Conservation (phyloP, 2,888 invertebrate species). For the Apoderus coryli region DNA sequence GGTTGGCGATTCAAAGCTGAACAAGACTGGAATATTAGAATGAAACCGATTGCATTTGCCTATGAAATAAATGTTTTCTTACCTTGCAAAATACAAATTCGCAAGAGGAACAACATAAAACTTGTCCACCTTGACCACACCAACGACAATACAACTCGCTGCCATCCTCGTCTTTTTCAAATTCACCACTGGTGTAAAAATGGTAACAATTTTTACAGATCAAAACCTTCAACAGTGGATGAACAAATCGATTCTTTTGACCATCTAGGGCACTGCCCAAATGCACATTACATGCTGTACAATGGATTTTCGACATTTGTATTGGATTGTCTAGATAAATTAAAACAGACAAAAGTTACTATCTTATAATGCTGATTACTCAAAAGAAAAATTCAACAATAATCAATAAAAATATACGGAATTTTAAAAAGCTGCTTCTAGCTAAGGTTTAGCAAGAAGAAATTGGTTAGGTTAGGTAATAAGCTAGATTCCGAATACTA, state of each 20-base stretch:
- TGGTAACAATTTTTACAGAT: slow-evolving; percentile 58
- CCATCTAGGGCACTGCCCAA: slow-evolving; percentile 54
- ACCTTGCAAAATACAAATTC: slow-evolving; percentile 59
- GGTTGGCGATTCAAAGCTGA: too few species aligned
- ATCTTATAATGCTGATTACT: slow-evolving; percentile 2
- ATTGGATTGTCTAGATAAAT: slow-evolving; percentile 29
- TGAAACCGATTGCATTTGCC: neutral
- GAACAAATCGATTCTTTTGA: slow-evolving; percentile 49
- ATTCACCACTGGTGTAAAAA: slow-evolving; percentile 68
- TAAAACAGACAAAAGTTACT: too few species aligned
- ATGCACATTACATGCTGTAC: slow-evolving; percentile 60
- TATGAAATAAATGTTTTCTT: slow-evolving; percentile 17
- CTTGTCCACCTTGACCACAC: slow-evolving; percentile 60
- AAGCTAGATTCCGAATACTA: too few species aligned
- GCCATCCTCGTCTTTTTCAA: slow-evolving; percentile 71
- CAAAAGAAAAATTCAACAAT: slow-evolving; percentile 4
- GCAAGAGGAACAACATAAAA: slow-evolving; percentile 65
- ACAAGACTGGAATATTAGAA: neutral
- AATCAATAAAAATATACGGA: slow-evolving; percentile 1
- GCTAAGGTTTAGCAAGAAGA: too few species aligned
- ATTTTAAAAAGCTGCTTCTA: slow-evolving; percentile 8
- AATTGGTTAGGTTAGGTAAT: too few species aligned
- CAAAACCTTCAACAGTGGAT: slow-evolving; percentile 57
- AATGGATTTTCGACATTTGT: slow-evolving; percentile 48
- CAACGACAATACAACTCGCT: slow-evolving; percentile 71